Evolutionary conservation across 2,797 vertebrate genomes (phyloP), one percentile per base, ranked within the genome.

Genomic region (Bucorvus abyssinicus): DNA sequence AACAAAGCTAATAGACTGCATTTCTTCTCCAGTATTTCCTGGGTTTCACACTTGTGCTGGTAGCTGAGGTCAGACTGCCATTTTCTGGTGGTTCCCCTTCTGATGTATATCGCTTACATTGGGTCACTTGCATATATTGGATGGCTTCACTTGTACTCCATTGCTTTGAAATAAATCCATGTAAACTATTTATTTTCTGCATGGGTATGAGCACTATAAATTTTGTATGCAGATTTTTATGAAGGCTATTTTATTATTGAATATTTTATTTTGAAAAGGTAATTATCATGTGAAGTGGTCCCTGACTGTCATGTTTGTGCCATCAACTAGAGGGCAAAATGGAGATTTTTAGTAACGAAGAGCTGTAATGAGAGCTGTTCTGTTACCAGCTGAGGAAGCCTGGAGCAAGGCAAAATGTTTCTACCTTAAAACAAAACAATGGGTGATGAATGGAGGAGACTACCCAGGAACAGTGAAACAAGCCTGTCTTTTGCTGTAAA

Each of bases 91-190:
- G 16, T 50, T 92, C 44, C 29, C 23, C 11, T 61, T 70, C 30
- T 73, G 45, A 50, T 0, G 0, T 32, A 6, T 7, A 30, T 52
- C 8, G 1, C 21, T 81, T 64, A 10, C 0, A 0, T 10, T 53
- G 21, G 12, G 38, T 73, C 29, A 24, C 61, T 77, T 61, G 10
- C 6, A 4, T 24, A 13, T 77, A 47, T 1, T 45, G 34, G 12
- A 14, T 83, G 71, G 53, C 45, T 94, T 75, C 57, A 32, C 29
- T 80, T 2, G 2, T 23, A 16, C 20, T 87, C 30, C 55, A 15
- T 73, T 20, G 4, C 5, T 1, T 76, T 89, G 67, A 69, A 56
- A 21, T 67, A 30, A 10, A 75, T 27, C 10, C 12, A n/a, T 61
- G 36, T 36, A 78, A 94, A 45, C 1, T 2, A 12, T 70, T 69